Evolutionary conservation across 2,888 invertebrate species (phyloP), one percentile per base, ranked within the genome.

Genomic region (Rotaria socialis): DNA sequence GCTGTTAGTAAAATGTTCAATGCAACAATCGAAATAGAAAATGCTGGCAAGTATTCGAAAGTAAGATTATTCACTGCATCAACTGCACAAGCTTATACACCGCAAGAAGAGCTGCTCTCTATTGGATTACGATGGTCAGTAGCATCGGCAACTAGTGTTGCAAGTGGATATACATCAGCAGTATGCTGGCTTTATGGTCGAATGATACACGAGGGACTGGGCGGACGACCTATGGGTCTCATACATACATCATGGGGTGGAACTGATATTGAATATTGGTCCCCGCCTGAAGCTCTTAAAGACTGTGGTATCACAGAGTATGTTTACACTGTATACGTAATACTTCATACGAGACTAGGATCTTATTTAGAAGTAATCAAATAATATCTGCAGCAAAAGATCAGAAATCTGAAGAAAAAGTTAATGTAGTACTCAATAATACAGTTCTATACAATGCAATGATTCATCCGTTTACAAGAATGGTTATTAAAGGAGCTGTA

Each of bases 151-250:
- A 55, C 6, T 6, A 84, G 27, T 60, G 80, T 87, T 50, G 88
- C 88, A 2, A 86, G 80, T 11, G 56, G 55, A 27, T 88, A 88
- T 86, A 90, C 89, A 87, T 90, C 90, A 6, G 89, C 90, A 19
- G 89, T 90, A 16, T 90, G 90, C 86, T 90, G 90, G 90, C 87
- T 90, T 86, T 90, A 89, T 88, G 90, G 90, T 14, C 89, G 88
- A 85, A 87, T 88, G 41, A 86, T 90, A 35, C 89, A 89, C 52
- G 86, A 89, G 60, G 84, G 86, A 11, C 88, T 89, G n/a, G 87
- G 88, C 8, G 88, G 88, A 86, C 75, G 75, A 41, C 90, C 90
- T 11, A 88, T 90, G 55, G 90, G 90, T 35, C 87, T 90, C 84
- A 86, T 90, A 43, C 88, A 88, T 41, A 88, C 89, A 16, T 86